Evolutionary conservation across 2,113 vertebrate species (phyloP), one percentile per base, ranked within the genome.

Genomic region (Tinamus guttatus): DNA sequence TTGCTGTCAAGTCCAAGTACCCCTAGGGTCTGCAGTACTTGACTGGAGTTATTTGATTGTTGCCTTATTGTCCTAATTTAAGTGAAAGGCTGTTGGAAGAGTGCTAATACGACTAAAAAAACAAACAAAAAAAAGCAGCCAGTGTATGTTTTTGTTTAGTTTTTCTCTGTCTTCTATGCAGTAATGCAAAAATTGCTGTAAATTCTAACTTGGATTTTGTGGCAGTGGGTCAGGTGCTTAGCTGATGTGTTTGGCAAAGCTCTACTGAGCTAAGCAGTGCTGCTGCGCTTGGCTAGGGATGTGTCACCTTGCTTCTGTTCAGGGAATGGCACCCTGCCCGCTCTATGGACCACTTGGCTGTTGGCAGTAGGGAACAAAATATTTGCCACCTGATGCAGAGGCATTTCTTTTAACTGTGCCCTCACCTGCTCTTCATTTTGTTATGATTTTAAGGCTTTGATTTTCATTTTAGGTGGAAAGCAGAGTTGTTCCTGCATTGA

Each of bases 31-130:
- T 95, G 71, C 56, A 34, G 64, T 92, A 9, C 83, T 96, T 95
- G 82, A 92, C 79, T 85, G 81, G 70, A 90, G 74, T 82, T 75
- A 25, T 93, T 90, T 81, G 71, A 84, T 75, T 28, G 45, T 81
- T 95, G 60, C 49, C 68, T 60, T 93, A 34, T 60, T 96, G 60
- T 65, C 80, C 85, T 93, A 60, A 93, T 96, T 93, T 96, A 96
- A 94, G 96, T 89, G 67, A 83, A 94, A 64, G 43, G 63, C 51
- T 90, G 51, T 85, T 92, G 38, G 74, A 95, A 85, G 45, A 95
- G 27, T 91, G 76, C n/a, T n/a, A n/a, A n/a, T n/a, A n/a, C n/a
- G n/a, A n/a, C n/a, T n/a, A n/a, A n/a, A n/a, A n/a, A n/a, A n/a
- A n/a, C n/a, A n/a, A n/a, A n/a, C n/a, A n/a, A n/a, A n/a, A n/a